These are phyloP conservation scores for Napeogenes sylphis DNA, from an alignment of 2,888 invertebrate species.

Conservation along the genomic window DNA sequence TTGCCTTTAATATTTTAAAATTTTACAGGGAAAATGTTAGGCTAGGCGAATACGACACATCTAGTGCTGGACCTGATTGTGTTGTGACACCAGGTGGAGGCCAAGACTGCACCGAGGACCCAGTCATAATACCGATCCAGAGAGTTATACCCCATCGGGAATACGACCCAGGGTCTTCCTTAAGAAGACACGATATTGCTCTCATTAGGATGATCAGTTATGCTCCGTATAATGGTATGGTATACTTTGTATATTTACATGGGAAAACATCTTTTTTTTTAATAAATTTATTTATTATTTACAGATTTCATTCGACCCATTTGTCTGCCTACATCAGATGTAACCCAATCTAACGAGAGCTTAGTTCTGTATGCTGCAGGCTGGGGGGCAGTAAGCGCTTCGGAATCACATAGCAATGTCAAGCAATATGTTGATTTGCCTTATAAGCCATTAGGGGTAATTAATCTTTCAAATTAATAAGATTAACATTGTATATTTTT, in stretches of 20 bases:
- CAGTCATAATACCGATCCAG: constrained; percentile 53
- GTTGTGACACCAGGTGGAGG: constrained; percentile 41
- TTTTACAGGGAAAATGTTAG: constrained; percentile 40
- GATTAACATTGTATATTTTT: not conserved
- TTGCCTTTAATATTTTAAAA: too few relatives aligned
- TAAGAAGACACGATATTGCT: constrained; percentile 61
- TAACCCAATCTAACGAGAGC: constrained; percentile 31
- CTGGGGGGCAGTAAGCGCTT: constrained; percentile 70
- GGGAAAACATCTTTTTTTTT: too few relatives aligned
- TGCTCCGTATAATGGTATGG: not conserved
- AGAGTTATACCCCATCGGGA: constrained; percentile 60
- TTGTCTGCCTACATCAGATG: constrained; percentile 52
- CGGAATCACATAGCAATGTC: constrained; percentile 38
- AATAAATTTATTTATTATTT: constrained; percentile 26
- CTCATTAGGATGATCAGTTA: constrained; percentile 46
- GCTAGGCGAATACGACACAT: constrained; percentile 71
- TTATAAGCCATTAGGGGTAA: constrained; percentile 36
- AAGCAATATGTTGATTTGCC: constrained; percentile 46
- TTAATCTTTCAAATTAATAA: constrained; percentile 9
- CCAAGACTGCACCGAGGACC: constrained; percentile 59
- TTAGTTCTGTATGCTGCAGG: constrained; percentile 57
- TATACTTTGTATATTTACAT: not conserved
- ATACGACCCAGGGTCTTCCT: constrained; percentile 40
- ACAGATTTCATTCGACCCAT: constrained; percentile 65
- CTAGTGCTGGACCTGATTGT: constrained; percentile 59